Conservation (phyloP, 2,888 invertebrate species). For the Eledona agricola region DNA sequence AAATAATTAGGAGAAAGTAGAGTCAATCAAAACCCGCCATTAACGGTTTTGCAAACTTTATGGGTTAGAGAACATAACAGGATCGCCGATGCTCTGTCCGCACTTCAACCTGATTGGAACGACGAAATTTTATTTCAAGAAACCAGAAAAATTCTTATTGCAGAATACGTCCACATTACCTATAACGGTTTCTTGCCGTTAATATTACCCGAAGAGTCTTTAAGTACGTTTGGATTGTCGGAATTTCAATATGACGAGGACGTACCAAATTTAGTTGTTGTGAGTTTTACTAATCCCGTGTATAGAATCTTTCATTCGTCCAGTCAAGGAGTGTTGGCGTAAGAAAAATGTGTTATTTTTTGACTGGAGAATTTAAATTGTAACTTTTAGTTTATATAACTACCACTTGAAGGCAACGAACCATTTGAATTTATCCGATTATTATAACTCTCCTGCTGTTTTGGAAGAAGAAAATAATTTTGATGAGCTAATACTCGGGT, state of each 20-base stretch:
- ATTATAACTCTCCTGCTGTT: slow-evolving; percentile 26
- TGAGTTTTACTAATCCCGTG: slow-evolving; percentile 30
- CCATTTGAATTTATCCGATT: slow-evolving; percentile 31
- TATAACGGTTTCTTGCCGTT: slow-evolving; percentile 80
- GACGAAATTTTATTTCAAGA: slow-evolving; percentile 63
- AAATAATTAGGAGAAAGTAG: slow-evolving; percentile 55
- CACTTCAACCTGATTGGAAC: slow-evolving; percentile 63
- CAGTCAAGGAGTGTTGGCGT: slow-evolving; percentile 35
- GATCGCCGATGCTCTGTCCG: slow-evolving; percentile 55
- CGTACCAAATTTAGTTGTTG: slow-evolving; percentile 26
- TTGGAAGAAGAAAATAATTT: slow-evolving; percentile 62
- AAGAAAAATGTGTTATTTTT: background rate
- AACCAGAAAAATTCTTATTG: slow-evolving; percentile 59
- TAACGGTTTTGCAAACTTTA: slow-evolving; percentile 60
- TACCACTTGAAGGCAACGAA: slow-evolving; percentile 14
- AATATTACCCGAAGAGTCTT: slow-evolving; percentile 67
- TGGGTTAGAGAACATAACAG: slow-evolving; percentile 63
- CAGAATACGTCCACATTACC: slow-evolving; percentile 71
- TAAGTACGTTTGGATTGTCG: slow-evolving; percentile 68
- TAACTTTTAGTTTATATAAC: slow-evolving; percentile 16
- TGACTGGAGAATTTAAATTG: background rate
- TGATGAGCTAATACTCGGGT: slow-evolving; percentile 65
- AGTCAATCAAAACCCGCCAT: slow-evolving; percentile 59
- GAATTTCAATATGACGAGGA: slow-evolving; percentile 57
- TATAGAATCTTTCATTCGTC: slow-evolving; percentile 38